Conservation (phyloP, 2,888 invertebrate species). For the Hydriomena furcata region DNA sequence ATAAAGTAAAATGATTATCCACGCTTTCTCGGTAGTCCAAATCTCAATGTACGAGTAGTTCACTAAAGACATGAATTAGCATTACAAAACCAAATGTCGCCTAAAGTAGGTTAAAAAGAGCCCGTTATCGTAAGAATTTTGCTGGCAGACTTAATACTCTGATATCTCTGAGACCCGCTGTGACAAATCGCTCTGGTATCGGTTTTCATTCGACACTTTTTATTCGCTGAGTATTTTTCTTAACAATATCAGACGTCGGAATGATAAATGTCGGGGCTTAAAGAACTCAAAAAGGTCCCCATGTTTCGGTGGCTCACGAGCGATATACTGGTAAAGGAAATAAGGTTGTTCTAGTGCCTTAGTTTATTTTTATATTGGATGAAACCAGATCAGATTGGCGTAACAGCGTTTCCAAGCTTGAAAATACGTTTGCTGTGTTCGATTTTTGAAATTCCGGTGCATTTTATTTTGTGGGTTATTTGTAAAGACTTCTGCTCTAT, state of each 20-base stretch:
- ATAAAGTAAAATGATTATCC: constrained; percentile 20
- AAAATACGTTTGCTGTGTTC: neutral
- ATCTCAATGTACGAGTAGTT: constrained; percentile 20
- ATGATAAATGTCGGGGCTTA: constrained; percentile 44
- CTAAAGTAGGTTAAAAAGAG: constrained; percentile 18
- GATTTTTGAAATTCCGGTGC: constrained; percentile 1
- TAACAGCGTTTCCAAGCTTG: neutral
- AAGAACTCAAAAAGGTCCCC: constrained; percentile 14
- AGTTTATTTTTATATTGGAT: neutral
- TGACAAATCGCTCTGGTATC: constrained; percentile 57
- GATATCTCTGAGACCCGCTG: constrained; percentile 44
- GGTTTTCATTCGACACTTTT: constrained; percentile 49
- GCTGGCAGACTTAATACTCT: constrained; percentile 23
- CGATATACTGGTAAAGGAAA: neutral
- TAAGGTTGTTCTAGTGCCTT: constrained; percentile 1
- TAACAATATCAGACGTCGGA: constrained; percentile 37
- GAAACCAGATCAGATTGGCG: constrained; percentile 3
- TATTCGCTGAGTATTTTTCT: constrained; percentile 47
- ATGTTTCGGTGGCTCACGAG: constrained; percentile 11
- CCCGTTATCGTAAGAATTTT: constrained; percentile 23
- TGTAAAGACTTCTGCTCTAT: neutral
- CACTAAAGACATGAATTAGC: constrained; percentile 21
- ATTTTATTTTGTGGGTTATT: neutral
- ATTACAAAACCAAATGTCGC: constrained; percentile 21
- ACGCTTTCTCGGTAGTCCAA: constrained; percentile 29